Evolutionary conservation across 2,113 vertebrate genomes (phyloP).

Genomic region (Chaetops frenatus): DNA sequence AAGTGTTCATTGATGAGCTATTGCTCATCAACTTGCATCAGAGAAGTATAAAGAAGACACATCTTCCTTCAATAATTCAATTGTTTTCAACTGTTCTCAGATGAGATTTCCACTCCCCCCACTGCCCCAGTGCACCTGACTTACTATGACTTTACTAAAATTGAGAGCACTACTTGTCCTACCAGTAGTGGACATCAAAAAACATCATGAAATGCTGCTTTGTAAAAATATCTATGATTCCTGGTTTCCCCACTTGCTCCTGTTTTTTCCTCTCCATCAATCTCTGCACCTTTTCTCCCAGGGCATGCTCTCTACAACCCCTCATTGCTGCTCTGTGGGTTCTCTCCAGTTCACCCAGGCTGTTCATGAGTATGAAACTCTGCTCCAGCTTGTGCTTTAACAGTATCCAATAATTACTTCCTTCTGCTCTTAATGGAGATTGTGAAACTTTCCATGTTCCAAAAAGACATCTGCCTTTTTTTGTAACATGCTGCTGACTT

Average conservation of each 20-base stretch:
- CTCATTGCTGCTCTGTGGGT: neutral
- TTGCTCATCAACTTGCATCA: neutral
- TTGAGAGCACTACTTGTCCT: neutral
- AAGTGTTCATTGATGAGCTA: neutral
- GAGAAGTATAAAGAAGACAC: neutral
- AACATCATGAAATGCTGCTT: neutral
- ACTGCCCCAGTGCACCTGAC: no score
- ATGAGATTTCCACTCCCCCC: neutral
- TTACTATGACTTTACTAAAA: neutral
- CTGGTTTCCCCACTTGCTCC: neutral
- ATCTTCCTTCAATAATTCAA: neutral
- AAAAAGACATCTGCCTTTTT: slow-evolving; percentile 1
- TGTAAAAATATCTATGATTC: neutral
- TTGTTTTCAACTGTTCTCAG: neutral
- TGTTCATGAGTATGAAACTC: neutral
- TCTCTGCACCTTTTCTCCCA: neutral
- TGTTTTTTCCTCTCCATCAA: neutral
- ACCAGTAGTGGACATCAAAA: neutral
- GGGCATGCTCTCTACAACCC: neutral
- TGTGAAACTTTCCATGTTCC: neutral
- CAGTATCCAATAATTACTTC: neutral
- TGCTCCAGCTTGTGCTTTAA: neutral
- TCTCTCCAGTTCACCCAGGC: neutral
- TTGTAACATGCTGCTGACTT: neutral
- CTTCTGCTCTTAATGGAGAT: neutral